Evolutionary conservation across 2,797 vertebrate genomes (phyloP).

Genomic region (Pseudotriccus pelzelni): DNA sequence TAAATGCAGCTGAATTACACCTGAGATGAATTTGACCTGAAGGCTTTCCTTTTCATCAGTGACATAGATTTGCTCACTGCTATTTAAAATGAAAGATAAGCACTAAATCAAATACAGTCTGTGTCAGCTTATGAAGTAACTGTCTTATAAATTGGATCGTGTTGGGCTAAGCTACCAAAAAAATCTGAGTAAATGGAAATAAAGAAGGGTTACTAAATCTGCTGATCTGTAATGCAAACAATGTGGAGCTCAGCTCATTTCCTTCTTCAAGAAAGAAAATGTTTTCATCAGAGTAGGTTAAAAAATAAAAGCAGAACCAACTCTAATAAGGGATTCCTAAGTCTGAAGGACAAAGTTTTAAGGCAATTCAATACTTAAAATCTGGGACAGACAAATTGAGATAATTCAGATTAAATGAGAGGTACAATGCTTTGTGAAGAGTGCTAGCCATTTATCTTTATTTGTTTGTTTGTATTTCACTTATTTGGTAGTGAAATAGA

Average conservation of each 20-base stretch:
- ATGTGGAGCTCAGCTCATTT: neutral
- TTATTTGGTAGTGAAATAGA: neutral
- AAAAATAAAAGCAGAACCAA: neutral
- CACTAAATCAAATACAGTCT: neutral
- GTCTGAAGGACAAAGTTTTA: neutral
- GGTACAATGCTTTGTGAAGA: neutral
- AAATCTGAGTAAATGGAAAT: neutral
- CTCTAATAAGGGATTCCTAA: neutral
- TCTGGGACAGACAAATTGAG: neutral
- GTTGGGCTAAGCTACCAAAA: neutral
- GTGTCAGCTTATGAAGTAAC: neutral
- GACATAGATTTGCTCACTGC: neutral
- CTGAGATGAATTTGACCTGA: neutral
- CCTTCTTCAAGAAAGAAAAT: neutral
- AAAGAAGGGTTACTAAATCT: neutral
- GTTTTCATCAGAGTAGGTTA: neutral
- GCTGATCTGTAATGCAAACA: neutral
- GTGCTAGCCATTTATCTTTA: neutral
- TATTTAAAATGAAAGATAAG: constrained; percentile 14
- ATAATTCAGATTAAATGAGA: neutral
- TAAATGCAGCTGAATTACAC: neutral
- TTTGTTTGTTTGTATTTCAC: neutral
- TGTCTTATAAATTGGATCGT: neutral
- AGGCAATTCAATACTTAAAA: neutral
- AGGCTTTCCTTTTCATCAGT: constrained; percentile 1